Evolutionary conservation across 2,113 vertebrate genomes (phyloP), one percentile per base, ranked within the genome.

Genomic region (Chionodraco myersi): DNA sequence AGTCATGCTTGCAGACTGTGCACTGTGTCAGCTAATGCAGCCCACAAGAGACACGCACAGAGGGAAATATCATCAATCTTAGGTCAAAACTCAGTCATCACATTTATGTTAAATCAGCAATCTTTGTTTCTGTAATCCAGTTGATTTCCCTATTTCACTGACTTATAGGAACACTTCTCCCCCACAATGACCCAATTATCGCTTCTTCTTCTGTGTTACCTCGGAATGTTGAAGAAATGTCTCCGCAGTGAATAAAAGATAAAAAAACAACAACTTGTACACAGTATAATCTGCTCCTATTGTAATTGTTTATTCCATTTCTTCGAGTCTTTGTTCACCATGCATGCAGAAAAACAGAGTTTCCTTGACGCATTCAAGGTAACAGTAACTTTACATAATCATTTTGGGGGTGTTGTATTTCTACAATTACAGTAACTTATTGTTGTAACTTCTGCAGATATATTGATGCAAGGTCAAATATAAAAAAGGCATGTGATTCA

Each of bases 21-120:
- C 36, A 64, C 13, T 52, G 30, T 56, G 71, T 88, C 76, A 83
- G 70, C 82, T 51, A 62, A 82, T 34, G 41, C 21, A 74, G 11
- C 63, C 54, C 57, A 74, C 5, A 73, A 64, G 82, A 51, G 60
- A 72, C 18, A 54, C 30, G 11, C 13, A 61, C 8, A 79, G 16
- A 36, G 45, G 23, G 30, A 52, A 51, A 47, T 34, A 72, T 76
- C 2, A 5, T 36, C 15, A n/a, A 49, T 6, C 0, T 11, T 1
- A 36, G 5, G 44, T 70, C 61, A 64, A 36, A 62, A 76, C 34
- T 70, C 12, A 64, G 69, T 89, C 75, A 85, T 59, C 58, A 41
- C 11, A 51, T 64, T 81, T 26, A 14, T 69, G n/a, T 5, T 23
- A 77, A 70, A 60, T 87, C 77, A 75, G 59, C 75, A 44, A 6